A percentile compares a stretch with the other conserved stretches of the same genome.
These are phyloP conservation scores for Bucco capensis DNA, from an alignment of 2,113 vertebrate genomes.

Conservation along the genomic window DNA sequence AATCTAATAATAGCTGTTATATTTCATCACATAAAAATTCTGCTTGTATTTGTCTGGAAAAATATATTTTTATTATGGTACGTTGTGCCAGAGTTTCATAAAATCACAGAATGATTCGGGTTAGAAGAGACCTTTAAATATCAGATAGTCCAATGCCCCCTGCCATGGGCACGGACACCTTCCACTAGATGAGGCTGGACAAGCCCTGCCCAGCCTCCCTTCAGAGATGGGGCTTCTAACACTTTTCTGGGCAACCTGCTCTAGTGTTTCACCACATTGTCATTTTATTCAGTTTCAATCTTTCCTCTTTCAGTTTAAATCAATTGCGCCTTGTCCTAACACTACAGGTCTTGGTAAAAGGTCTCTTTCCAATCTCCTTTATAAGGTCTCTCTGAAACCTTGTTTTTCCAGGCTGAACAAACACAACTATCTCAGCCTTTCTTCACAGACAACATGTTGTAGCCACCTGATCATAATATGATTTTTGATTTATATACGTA, in stretches of 20 bases:
- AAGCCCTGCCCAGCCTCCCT: fast-evolving
- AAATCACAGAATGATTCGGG: background rate
- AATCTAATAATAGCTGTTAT: background rate
- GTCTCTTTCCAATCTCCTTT: background rate
- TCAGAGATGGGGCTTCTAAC: background rate
- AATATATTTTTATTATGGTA: background rate
- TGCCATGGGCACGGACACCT: background rate
- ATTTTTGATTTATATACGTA: fast-evolving
- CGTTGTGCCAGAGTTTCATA: background rate
- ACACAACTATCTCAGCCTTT: background rate
- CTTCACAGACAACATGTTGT: fast-evolving
- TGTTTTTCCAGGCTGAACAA: background rate
- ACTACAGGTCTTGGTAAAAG: background rate
- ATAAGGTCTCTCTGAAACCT: fast-evolving
- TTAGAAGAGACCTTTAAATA: background rate
- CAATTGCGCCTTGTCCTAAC: fast-evolving
- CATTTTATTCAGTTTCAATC: fast-evolving
- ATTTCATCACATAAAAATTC: background rate
- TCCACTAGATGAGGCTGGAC: fast-evolving
- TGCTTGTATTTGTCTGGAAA: background rate
- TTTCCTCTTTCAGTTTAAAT: background rate
- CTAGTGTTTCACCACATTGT: fast-evolving
- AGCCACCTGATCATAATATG: background rate
- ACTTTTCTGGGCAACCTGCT: fast-evolving
- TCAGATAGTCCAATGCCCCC: fast-evolving